A percentile compares a stretch with the other conserved stretches of the same genome.
phyloP scores from a whole-genome alignment of 2,888 invertebrate genomes.

The Geophilus truncorum region DNA sequence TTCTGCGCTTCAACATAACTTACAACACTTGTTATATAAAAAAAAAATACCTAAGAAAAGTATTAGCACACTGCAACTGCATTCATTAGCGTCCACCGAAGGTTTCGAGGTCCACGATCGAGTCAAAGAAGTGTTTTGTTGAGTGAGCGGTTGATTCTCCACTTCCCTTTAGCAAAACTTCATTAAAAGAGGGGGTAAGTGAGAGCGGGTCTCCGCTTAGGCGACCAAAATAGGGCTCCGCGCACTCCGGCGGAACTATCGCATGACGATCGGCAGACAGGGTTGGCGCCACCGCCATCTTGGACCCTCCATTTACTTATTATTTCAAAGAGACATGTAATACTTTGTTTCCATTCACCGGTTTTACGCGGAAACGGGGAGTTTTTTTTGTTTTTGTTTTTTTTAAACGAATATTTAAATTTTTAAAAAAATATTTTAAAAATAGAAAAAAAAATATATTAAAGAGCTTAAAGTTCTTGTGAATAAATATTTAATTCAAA shows the following conservation, averaged over 20 bases:
- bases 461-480: too few relatives aligned
- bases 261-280: neutral
- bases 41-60: neutral
- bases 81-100: neutral
- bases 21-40: neutral
- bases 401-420: too few relatives aligned
- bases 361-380: neutral
- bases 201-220: neutral
- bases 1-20: neutral
- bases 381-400: too few relatives aligned
- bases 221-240: neutral
- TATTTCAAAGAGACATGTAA: neutral
- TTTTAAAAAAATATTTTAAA: too few relatives aligned
- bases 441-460: too few relatives aligned
- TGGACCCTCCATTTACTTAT: neutral
- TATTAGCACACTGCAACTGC: neutral
- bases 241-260: neutral
- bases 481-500: too few relatives aligned
- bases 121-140: neutral
- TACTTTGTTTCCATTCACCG: neutral
- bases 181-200: neutral
- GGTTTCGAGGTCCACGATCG: neutral
- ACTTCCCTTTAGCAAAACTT: neutral
- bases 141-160: neutral
- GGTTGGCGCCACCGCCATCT: constrained; percentile 1